These are phyloP conservation scores for Leptinotarsa juncta DNA, from an alignment of 2,888 invertebrate genomes.

Conservation along the genomic window DNA sequence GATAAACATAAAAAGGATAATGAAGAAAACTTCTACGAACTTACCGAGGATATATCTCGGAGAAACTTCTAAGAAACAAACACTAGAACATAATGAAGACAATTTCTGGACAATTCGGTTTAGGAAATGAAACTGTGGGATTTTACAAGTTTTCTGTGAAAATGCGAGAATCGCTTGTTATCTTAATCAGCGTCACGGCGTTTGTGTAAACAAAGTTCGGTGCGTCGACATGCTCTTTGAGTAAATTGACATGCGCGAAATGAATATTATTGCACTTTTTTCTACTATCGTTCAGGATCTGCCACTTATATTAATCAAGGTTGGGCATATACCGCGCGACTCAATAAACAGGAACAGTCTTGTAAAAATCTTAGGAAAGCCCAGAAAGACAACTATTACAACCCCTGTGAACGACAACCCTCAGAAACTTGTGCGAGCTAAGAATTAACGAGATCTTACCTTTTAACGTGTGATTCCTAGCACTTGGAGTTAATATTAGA, in stretches of 20 bases:
- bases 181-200: constrained; percentile 47
- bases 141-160: constrained; percentile 5
- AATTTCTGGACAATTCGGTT: not conserved
- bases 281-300: not conserved
- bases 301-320: constrained; percentile 5
- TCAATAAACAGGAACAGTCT: too few species aligned
- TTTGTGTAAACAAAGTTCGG: constrained; percentile 41
- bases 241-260: constrained; percentile 36
- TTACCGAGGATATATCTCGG: not conserved
- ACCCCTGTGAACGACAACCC: too few species aligned
- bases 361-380: too few species aligned
- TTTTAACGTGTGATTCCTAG: too few species aligned
- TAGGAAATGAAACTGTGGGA: not conserved
- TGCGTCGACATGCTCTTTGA: constrained; percentile 41
- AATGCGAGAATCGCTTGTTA: constrained; percentile 44
- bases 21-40: not conserved
- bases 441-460: too few species aligned
- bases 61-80: not conserved
- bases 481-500: too few species aligned
- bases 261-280: constrained; percentile 24
- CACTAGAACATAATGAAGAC: not conserved
- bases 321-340: not conserved
- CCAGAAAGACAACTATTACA: too few species aligned
- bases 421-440: too few species aligned
- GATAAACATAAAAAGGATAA: not conserved